Evolutionary conservation across 2,113 vertebrate species (phyloP).

Genomic region (Desmodus rotundus): DNA sequence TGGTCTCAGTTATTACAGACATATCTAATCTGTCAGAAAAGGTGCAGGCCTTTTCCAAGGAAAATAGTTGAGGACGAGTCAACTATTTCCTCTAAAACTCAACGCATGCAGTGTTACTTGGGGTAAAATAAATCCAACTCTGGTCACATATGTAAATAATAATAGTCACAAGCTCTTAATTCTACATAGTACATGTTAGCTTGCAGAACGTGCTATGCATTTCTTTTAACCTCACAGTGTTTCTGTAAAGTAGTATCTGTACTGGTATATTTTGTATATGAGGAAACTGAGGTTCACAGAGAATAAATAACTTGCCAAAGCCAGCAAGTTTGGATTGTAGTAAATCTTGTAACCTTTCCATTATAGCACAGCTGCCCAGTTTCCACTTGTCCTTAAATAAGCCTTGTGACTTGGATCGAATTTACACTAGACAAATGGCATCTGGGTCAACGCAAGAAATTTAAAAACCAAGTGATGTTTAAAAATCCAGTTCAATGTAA

Average conservation of each 20-base stretch:
- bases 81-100: not conserved
- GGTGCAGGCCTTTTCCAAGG: not conserved
- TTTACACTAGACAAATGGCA: slow-evolving; percentile 2
- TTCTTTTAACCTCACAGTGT: not conserved
- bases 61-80: not conserved
- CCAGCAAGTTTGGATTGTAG: not conserved
- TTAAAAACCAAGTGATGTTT: not conserved
- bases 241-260: not conserved
- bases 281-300: not conserved
- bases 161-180: not conserved
- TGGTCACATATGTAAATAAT: not conserved
- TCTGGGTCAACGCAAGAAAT: not conserved
- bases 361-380: not conserved
- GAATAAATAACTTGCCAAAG: not conserved
- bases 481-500: not conserved
- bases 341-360: not conserved
- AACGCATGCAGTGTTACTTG: not conserved
- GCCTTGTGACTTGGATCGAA: not conserved
- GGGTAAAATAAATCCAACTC: not conserved
- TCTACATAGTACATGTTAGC: not conserved
- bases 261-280: not conserved
- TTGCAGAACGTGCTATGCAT: not conserved
- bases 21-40: slow-evolving; percentile 19
- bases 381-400: slow-evolving; percentile 28
- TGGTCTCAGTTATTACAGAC: slow-evolving; percentile 11